Percentiles rank a stretch among this genome's conserved stretches.
Evolutionary conservation across 1,140 invertebrate genomes (phyloP).

Genomic region (Lucilia cuprina): DNA sequence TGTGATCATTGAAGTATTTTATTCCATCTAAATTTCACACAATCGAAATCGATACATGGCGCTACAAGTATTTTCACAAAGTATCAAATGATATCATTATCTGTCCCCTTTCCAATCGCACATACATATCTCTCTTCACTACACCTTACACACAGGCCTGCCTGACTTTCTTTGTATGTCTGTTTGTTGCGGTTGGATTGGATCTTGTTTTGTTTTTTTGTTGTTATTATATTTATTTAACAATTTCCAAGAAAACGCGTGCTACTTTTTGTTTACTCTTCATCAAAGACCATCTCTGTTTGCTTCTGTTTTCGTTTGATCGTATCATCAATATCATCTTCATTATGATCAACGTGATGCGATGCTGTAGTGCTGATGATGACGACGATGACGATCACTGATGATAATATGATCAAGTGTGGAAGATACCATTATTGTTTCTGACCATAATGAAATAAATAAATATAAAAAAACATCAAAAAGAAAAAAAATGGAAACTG

Average conservation of each 20-base stretch:
- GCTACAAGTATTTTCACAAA: not conserved
- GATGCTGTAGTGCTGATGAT: not conserved
- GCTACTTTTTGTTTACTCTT: not conserved
- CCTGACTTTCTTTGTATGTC: not conserved
- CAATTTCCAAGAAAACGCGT: slow-evolving; percentile 14
- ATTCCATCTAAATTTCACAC: not conserved
- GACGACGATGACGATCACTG: not conserved
- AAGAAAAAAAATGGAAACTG: not conserved
- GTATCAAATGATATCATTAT: not conserved
- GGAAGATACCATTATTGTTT: not conserved
- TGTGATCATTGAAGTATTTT: too few species aligned
- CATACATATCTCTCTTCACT: not conserved
- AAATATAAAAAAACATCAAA: not conserved
- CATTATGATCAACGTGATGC: not conserved
- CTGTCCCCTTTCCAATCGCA: not conserved
- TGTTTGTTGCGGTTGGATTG: too few species aligned
- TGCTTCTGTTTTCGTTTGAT: not conserved
- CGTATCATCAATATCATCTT: not conserved
- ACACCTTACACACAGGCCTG: not conserved
- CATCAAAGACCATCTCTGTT: not conserved
- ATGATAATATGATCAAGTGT: not conserved
- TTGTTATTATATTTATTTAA: not conserved
- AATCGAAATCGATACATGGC: not conserved
- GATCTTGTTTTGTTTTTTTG: not conserved
- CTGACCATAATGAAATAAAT: not conserved